A percentile compares a stretch with the other conserved stretches of the same genome.
These are phyloP conservation scores for Ceyx margarethae DNA, from an alignment of 2,113 vertebrate species.

Conservation along the genomic window DNA sequence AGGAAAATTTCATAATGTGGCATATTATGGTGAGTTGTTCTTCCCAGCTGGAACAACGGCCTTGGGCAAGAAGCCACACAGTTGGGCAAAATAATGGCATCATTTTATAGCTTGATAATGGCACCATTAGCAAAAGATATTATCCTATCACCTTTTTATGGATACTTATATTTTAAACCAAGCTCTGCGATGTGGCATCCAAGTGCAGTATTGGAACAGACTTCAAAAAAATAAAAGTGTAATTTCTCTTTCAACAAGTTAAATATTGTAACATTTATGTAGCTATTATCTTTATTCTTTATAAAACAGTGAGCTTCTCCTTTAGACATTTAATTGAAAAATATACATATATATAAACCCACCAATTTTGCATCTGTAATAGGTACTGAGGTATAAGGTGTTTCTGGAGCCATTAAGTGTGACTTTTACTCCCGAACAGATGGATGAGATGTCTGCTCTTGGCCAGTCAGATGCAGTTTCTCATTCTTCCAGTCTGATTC, in stretches of 20 bases:
- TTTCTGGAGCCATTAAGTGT: background rate
- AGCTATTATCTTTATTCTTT: constrained; percentile 29
- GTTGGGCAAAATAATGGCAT: constrained; percentile 58
- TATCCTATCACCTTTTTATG: constrained; percentile 57
- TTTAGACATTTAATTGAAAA: background rate
- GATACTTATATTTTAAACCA: constrained; percentile 56
- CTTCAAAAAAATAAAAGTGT: constrained; percentile 38
- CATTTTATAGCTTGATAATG: constrained; percentile 59
- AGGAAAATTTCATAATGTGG: constrained; percentile 24
- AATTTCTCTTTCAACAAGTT: constrained; percentile 41
- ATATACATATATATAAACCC: background rate
- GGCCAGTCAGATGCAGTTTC: background rate
- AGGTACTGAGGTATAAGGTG: background rate
- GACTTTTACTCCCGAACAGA: constrained; percentile 7
- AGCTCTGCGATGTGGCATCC: constrained; percentile 5
- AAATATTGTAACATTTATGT: constrained; percentile 36
- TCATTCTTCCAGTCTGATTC: background rate
- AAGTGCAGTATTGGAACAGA: constrained; percentile 28
- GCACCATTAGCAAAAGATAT: constrained; percentile 50
- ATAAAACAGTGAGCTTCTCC: background rate
- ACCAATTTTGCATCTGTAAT: background rate
- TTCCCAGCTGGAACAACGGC: constrained; percentile 46
- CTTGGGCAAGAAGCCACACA: constrained; percentile 47
- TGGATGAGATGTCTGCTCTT: background rate
- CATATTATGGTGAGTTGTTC: constrained; percentile 24